Percentiles rank a stretch among this genome's conserved stretches.
phyloP scores from a whole-genome alignment of 2,888 invertebrate genomes.

The Parascotia fuliginaria region DNA sequence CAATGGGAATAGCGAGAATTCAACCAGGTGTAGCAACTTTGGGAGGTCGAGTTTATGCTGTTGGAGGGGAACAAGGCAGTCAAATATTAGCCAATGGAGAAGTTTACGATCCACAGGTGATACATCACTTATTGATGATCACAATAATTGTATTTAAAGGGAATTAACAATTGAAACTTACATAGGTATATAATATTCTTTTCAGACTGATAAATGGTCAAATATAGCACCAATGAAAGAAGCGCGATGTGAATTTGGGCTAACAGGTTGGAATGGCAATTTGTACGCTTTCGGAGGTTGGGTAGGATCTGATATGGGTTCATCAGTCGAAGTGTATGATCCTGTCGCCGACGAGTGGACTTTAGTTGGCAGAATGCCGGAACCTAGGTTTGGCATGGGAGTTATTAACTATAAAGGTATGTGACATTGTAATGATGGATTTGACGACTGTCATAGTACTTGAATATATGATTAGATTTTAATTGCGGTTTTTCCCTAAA shows the following conservation, averaged over 20 bases:
- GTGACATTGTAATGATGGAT: neutral
- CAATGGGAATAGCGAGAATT: constrained; percentile 94
- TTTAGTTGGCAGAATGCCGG: constrained; percentile 91
- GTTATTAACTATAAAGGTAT: constrained; percentile 92
- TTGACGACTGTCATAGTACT: too few relatives aligned
- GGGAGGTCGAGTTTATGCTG: constrained; percentile 94
- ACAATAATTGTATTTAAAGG: neutral
- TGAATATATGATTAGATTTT: too few relatives aligned
- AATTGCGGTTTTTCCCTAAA: too few relatives aligned
- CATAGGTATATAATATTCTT: constrained; percentile 12
- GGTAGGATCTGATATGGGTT: constrained; percentile 96
- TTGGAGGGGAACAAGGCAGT: constrained; percentile 96
- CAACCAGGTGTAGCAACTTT: constrained; percentile 94
- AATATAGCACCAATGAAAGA: constrained; percentile 91
- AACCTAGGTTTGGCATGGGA: constrained; percentile 96
- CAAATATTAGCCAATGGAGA: constrained; percentile 96
- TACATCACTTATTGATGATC: neutral
- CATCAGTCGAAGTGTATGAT: constrained; percentile 95
- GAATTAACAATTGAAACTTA: neutral
- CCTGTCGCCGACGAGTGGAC: constrained; percentile 92
- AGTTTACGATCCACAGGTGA: constrained; percentile 90
- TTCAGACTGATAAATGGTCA: constrained; percentile 85
- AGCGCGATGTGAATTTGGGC: constrained; percentile 95
- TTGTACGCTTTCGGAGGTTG: constrained; percentile 97
- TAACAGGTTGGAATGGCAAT: constrained; percentile 93